Base-by-base conservation (phyloP, 2,797 vertebrate genomes). In the Passerculus sandwichensis region DNA sequence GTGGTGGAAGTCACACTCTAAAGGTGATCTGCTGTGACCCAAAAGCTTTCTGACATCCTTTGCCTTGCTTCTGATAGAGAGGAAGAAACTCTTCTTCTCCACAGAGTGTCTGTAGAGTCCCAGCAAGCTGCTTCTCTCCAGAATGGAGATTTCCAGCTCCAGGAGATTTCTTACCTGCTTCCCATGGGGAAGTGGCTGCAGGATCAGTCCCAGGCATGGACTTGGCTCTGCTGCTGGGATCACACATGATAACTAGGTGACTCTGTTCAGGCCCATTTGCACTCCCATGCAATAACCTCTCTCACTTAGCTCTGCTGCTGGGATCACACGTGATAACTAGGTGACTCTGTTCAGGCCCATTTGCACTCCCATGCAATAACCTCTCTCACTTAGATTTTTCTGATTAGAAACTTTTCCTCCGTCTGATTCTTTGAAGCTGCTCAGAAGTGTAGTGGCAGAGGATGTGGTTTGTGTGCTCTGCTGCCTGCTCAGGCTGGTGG, bases 21-120 rank as follows among this genome's bases (percentile, higher is more conserved):
- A 97, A 97, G 96, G 96, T 97, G 96, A 97, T 97, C 95, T 94
- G 94, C 93, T 94, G 94, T 90, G 95, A 93, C 80, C 88, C 88
- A 67, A 93, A 96, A 95, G 57, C 88, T 93, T 91, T 86, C 88
- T 96, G 91, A 96, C 77, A 81, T 91, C 87, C 85, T 93, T 93
- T 96, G 65, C 71, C 80, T 95, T 93, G 71, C 11, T 94, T 94
- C 80, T 90, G 83, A 47, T 64, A 91, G 91, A 93, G 83, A 79
- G 65, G 89, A 93, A 89, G 85, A 65, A 91, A 86, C 40, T 75
- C 77, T 94, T 97, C 94, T 94, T 96, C 92, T 92, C 80, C 71
- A 51, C 48, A 25, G 64, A 92, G 80, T 73, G 56, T 69, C 69
- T 84, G 27, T 89, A 48, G 88, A 91, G 42, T 57, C 65, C 76